Percentiles rank a stretch among this genome's conserved stretches.
These are phyloP conservation scores for Eudemis profundana DNA, from an alignment of 2,888 invertebrate species.

Conservation along the genomic window DNA sequence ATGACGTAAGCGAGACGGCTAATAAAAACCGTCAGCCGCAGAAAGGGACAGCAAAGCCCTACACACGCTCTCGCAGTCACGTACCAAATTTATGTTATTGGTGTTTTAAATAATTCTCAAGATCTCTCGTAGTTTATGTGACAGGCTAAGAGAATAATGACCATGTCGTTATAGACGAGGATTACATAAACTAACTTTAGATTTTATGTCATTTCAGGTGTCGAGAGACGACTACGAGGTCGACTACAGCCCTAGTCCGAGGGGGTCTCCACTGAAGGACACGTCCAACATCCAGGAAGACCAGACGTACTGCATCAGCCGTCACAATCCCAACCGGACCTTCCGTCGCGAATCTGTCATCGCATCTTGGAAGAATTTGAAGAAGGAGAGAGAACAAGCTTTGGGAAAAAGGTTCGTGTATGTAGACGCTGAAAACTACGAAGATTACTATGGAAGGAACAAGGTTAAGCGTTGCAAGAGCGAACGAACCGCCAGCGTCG, in stretches of 20 bases:
- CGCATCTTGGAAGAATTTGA: conserved; percentile 81
- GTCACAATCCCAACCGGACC: conserved; percentile 82
- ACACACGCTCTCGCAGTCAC: conserved; percentile 55
- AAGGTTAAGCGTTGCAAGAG: conserved; percentile 80
- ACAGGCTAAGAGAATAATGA: conserved; percentile 42
- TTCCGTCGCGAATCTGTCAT: conserved; percentile 81
- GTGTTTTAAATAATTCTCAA: conserved; percentile 65
- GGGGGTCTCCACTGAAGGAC: conserved; percentile 79
- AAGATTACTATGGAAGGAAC: conserved; percentile 79
- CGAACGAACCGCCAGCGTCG: conserved; percentile 68
- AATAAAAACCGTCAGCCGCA: conserved; percentile 56
- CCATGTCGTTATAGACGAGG: conserved; percentile 20
- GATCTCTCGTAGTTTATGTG: conserved; percentile 55
- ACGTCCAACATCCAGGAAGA: conserved; percentile 79
- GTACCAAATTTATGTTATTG: conserved; percentile 66
- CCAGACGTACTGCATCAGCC: conserved; percentile 74
- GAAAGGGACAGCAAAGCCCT: conserved; percentile 62
- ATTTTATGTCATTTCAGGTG: conserved; percentile 71
- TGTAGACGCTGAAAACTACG: conserved; percentile 75
- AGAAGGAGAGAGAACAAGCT: conserved; percentile 80
- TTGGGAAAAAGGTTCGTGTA: conserved; percentile 77
- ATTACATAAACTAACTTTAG: conserved; percentile 38
- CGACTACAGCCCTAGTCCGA: conserved; percentile 75
- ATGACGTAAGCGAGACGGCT: conserved; percentile 64
- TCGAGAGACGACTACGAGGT: conserved; percentile 80